Evolutionary conservation across 2,888 invertebrate species (phyloP).

Genomic region (Papilio gigon): DNA sequence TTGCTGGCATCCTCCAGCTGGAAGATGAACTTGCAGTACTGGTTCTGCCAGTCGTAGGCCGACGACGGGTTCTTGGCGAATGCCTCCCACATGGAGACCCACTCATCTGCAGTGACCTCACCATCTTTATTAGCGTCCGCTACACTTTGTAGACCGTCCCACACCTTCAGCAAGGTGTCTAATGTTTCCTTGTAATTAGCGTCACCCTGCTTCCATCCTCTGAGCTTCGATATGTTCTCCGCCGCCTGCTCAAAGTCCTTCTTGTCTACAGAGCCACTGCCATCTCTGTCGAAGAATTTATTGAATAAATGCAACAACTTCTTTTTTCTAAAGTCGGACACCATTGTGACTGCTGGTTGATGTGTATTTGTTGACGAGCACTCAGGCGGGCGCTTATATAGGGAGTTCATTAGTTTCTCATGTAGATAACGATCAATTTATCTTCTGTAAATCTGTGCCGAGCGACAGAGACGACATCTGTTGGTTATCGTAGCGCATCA

Average conservation of each 20-base stretch:
- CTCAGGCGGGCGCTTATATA: slow-evolving; percentile 43
- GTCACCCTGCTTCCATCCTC: slow-evolving; percentile 89
- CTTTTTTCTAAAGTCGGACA: slow-evolving; percentile 94
- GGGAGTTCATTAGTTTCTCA: slow-evolving; percentile 39
- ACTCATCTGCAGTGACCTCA: slow-evolving; percentile 92
- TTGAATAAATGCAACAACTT: slow-evolving; percentile 93
- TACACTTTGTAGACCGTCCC: slow-evolving; percentile 90
- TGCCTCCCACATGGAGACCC: slow-evolving; percentile 93
- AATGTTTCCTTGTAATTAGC: slow-evolving; percentile 88
- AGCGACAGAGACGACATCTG: slow-evolving; percentile 44
- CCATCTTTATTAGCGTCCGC: slow-evolving; percentile 94
- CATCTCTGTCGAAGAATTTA: slow-evolving; percentile 93
- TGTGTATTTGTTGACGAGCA: slow-evolving; percentile 30
- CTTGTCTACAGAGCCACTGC: slow-evolving; percentile 92
- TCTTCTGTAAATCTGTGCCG: slow-evolving; percentile 41
- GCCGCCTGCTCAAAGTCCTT: slow-evolving; percentile 93
- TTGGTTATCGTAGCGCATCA: slow-evolving; percentile 47
- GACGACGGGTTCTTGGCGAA: slow-evolving; percentile 88
- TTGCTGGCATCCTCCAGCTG: slow-evolving; percentile 92
- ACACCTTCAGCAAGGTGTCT: slow-evolving; percentile 88
- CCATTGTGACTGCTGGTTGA: slow-evolving; percentile 69
- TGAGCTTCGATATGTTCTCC: slow-evolving; percentile 90
- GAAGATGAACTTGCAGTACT: slow-evolving; percentile 94
- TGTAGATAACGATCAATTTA: slow-evolving; percentile 40
- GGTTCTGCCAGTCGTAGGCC: slow-evolving; percentile 91